Conservation (phyloP, 1,140 invertebrate genomes). For the Ctenoplectra terminalis region DNA sequence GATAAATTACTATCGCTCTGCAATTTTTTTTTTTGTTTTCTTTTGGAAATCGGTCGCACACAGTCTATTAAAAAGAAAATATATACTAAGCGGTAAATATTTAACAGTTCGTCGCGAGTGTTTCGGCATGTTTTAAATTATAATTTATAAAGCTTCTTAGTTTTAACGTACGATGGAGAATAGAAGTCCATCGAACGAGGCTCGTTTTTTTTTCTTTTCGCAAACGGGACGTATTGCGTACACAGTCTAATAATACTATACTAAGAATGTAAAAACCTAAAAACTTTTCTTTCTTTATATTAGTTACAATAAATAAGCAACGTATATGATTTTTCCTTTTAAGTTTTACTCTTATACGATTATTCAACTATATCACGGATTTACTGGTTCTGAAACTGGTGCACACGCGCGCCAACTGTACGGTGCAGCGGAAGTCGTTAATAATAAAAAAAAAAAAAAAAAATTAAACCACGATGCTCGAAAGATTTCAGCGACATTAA, state of each 20-base stretch:
- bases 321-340: constrained; percentile 59
- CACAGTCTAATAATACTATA: constrained; percentile 70
- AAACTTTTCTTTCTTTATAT: constrained; percentile 63
- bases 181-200: neutral
- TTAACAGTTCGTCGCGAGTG: neutral
- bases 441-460: neutral
- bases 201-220: constrained; percentile 6
- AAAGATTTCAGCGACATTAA: neutral
- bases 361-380: constrained; percentile 76
- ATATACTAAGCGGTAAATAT: constrained; percentile 10
- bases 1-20: constrained; percentile 4
- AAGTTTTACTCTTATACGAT: constrained; percentile 59
- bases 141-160: neutral
- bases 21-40: neutral
- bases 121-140: neutral
- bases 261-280: constrained; percentile 73
- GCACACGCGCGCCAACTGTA: constrained; percentile 54
- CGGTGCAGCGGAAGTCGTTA: constrained; percentile 23
- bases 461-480: constrained; percentile 15
- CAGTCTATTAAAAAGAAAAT: constrained; percentile 7
- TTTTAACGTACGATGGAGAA: constrained; percentile 26
- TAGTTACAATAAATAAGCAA: constrained; percentile 78
- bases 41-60: constrained; percentile 8
- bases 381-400: constrained; percentile 74
- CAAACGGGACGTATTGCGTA: constrained; percentile 53